Base-by-base conservation (phyloP, 2,113 vertebrate genomes). In the Theristicus caerulescens region DNA sequence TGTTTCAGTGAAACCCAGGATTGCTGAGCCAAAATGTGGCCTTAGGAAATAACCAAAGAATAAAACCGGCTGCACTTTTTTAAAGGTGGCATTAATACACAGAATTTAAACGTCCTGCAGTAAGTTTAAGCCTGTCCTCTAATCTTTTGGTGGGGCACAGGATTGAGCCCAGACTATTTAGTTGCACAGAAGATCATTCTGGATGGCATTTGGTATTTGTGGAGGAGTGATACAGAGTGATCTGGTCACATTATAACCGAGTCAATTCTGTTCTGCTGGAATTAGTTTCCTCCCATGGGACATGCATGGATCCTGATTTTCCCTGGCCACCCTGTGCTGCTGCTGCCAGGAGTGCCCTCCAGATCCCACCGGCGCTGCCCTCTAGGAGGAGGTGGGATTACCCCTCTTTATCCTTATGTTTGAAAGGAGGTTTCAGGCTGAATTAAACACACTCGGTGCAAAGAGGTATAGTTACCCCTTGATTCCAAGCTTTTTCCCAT, bases 1-100 rank as follows among this genome's bases (percentile, higher is more conserved):
- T 97, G 97, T 94, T 97, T 54, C 51, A 86, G 55, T 22, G 84
- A 95, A 97, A 94, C 42, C 36, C 42, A 36, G 74, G 78, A 70
- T 27, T 93, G 71, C 89, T 83, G 82, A 96, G 93, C 71, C 82
- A 91, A 95, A 32, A 3, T 47, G 87, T 83, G 89, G 88, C 94
- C 62, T 91, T 86, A 95, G 74, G 93, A 96, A 95, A 91, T 82
- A 89, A 91, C 61, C 62, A 51, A 49, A 51, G 66, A 77, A 94
- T 85, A 83, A 95, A 96, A 90, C 42, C 32, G 2, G 0, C 27
- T 40, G 64, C n/a, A 44, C 46, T 93, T 91, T 91, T 94, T 78
- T 1, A 85, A 94, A 91, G n/a, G 47, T 73, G 67, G 46, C 27
- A 24, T 42, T 90, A 80, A 94, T 73, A 58, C 18, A 29, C 58